Conservation (phyloP, 2,797 vertebrate genomes). For the Percopsis omiscomaycus region DNA sequence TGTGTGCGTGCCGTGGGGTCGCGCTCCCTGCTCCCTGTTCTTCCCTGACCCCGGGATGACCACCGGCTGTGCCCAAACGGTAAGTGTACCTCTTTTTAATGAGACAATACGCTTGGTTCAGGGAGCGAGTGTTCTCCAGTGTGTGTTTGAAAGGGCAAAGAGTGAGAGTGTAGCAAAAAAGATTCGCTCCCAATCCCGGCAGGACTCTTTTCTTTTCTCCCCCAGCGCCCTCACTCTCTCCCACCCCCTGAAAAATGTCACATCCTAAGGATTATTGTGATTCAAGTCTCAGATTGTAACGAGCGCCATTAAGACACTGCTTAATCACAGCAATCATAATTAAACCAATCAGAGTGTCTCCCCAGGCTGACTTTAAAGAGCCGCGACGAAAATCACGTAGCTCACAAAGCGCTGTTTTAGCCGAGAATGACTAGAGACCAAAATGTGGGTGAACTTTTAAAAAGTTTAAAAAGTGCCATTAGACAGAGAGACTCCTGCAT, state of each 20-base stretch:
- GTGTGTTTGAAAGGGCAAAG: neutral
- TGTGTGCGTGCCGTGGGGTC: conserved; percentile 30
- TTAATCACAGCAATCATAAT: conserved; percentile 70
- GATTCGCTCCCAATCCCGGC: neutral
- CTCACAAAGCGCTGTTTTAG: conserved; percentile 22
- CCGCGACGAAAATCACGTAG: conserved; percentile 17
- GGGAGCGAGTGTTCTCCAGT: neutral
- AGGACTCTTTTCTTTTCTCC: neutral
- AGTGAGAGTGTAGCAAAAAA: no score
- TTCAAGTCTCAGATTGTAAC: conserved; percentile 51
- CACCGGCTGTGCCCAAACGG: conserved; percentile 53
- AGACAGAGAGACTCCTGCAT: conserved; percentile 55
- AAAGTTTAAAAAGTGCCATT: conserved; percentile 65
- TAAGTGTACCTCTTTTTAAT: conserved; percentile 53
- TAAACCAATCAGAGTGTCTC: conserved; percentile 65
- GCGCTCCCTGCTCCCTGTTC: conserved; percentile 31
- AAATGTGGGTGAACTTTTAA: conserved; percentile 50
- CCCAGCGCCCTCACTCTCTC: neutral
- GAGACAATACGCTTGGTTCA: neutral
- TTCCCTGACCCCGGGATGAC: conserved; percentile 51
- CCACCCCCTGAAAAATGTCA: conserved; percentile 21
- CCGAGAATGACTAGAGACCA: conserved; percentile 30
- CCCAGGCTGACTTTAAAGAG: conserved; percentile 43
- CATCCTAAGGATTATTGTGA: conserved; percentile 41
- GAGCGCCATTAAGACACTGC: conserved; percentile 46